These are phyloP conservation scores for Drosophila lowei DNA, from an alignment of 1,140 invertebrate species.

Conservation along the genomic window DNA sequence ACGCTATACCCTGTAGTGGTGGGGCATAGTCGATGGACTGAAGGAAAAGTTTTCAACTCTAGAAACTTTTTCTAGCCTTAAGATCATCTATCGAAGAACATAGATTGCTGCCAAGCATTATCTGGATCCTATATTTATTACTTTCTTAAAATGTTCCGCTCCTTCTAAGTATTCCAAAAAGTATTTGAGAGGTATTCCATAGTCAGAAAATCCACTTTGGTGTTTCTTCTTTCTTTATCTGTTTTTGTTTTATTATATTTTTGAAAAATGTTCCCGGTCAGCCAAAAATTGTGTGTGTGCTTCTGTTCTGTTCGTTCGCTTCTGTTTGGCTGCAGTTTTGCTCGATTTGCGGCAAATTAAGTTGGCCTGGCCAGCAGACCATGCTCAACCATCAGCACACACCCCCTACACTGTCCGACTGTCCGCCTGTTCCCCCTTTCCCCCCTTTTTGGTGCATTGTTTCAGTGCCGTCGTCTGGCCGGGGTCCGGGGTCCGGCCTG, in stretches of 20 bases:
- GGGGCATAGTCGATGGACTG: too few relatives aligned
- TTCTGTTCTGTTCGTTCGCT: conserved; percentile 21
- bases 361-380: conserved; percentile 70
- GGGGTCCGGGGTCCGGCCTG: conserved; percentile 1
- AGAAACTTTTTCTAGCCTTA: too few relatives aligned
- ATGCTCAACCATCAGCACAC: conserved; percentile 30
- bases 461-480: conserved; percentile 26
- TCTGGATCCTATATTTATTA: too few relatives aligned
- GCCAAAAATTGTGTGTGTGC: conserved; percentile 23
- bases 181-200: too few relatives aligned
- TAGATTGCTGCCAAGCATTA: too few relatives aligned
- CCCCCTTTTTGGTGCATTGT: conserved; percentile 23
- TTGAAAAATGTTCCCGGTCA: conserved; percentile 27
- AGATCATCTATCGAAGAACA: too few relatives aligned
- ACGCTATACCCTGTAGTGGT: too few relatives aligned
- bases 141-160: too few relatives aligned
- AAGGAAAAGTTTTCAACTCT: too few relatives aligned
- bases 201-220: too few relatives aligned
- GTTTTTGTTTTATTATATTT: conserved; percentile 7
- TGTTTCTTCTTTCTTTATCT: neutral
- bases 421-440: conserved; percentile 2
- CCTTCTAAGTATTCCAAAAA: too few relatives aligned
- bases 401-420: conserved; percentile 6
- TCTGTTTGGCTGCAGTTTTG: conserved; percentile 70
- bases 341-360: conserved; percentile 78